Base-by-base conservation (phyloP, 1,140 invertebrate genomes). In the Drosophila simulans region DNA sequence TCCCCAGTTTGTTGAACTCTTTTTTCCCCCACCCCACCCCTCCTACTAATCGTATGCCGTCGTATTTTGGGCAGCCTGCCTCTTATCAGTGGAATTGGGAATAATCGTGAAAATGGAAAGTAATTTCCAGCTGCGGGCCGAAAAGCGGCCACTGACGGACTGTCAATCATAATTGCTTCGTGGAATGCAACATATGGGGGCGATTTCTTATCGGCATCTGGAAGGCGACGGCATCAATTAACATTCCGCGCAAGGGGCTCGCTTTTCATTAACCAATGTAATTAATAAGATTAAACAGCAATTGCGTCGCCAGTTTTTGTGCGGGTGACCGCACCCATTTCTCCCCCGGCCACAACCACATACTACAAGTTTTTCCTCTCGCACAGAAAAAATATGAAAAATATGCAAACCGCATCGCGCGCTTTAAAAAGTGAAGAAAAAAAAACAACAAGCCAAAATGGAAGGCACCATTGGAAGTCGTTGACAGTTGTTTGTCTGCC, bases 201-300 rank as follows among this genome's bases (percentile, higher is more conserved):
- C 31, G 66, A 35, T 54, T 46, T 48, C 54, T 66, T 66, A 76
- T 68, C 73, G 54, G 66, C 65, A 75, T 75, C 72, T 75, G 73
- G 57, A 73, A 72, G 52, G 7, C 42, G 64, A 27, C 42, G 64
- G 62, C 83, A 76, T 88, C 85, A 89, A 89, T 90, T 89, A 89
- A 88, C 72, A 89, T 89, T 84, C 79, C 59, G 56, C 66, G 31
- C 31, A 20, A 45, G 45, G 25, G 70, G 45, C 76, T 77, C 79
- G 71, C 74, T 82, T 77, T 82, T 78, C 83, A 88, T 82, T 86
- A 78, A 75, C 59, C 84, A 78, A 80, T 89, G 84, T 89, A 89
- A 89, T 89, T 89, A 89, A 89, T 89, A 89, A 89, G 84, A 90
- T 89, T 89, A 84, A 81, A 80, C 80, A 89, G 77, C 80, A 89